Base-by-base conservation (phyloP, 1,140 invertebrate genomes). In the Psilanteris sp. region DNA sequence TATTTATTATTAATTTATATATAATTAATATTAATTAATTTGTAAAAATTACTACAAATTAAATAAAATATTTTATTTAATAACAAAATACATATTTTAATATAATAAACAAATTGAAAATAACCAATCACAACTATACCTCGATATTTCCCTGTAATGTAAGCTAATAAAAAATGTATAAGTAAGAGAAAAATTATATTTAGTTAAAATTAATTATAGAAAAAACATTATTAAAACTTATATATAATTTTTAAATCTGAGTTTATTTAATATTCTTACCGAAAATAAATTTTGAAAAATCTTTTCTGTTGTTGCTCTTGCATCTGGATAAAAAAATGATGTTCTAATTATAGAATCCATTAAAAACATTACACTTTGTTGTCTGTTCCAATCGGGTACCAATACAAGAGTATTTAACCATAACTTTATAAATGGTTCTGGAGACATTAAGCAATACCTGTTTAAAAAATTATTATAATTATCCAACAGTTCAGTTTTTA, bases 361-460 rank as follows among this genome's bases (percentile, higher is more conserved):
- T 5, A 93, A 78, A 83, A 91, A 93, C 61, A 93, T 84, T 1
- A 93, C 88, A 79, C 89, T 90, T 20, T 87, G 85, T 76, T 93
- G 91, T 78, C 90, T 86, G 68, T 90, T 91, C 93, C 93, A 93
- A 66, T 92, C 90, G 1, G 90, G 89, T 46, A 92, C 78, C 0
- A 89, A 83, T 24, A 91, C 86, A 1, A 92, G 82, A 20, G 89
- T 87, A 74, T 91, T 90, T 0, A 92, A 81, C 94, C 93, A 94
- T 2, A 94, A 82, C 43, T 90, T 85, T 0, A 93, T 88, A 2
- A 94, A 85, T 27, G 88, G 87, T 29, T 89, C 87, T 4, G 92
- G 90, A 48, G 86, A 88, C 7, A 80, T 43, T 1, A 90, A 79
- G 41, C 81, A 83, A 74, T 90, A 91, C 52, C 90, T 90, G 18